Evolutionary conservation across 2,888 invertebrate genomes (phyloP), one percentile per base, ranked within the genome.

Genomic region (Idaea straminata): DNA sequence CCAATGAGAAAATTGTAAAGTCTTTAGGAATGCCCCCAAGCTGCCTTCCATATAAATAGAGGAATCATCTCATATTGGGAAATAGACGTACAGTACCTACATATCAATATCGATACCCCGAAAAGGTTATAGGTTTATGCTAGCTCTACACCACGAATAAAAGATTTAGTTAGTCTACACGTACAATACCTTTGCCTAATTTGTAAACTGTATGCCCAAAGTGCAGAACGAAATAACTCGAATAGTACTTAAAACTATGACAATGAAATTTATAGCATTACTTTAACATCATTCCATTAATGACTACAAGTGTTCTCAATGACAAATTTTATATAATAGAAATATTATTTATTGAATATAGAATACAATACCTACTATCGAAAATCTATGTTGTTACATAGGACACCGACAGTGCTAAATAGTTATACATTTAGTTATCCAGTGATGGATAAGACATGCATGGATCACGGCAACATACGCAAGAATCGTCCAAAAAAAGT

Each of bases 281-380:
- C 84, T 84, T 84, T 85, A 88, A 87, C 86, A 87, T 88, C 80
- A 83, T 87, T 81, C 82, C 84, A 86, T 88, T 87, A 87, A 89
- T 89, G 88, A 88, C 90, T 90, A 91, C 90, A 85, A 86, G 88
- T 88, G 88, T 89, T 89, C 78, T 85, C 88, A 89, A 90, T 89
- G 90, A 91, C 86, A 88, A 89, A 86, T 88, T 91, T 83, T 89
- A 89, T 89, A 88, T 87, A 85, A 91, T 90, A 91, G 90, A 91
- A 91, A 89, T 91, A 91, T 89, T 83, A 87, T 91, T 89, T 87
- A 91, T 91, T 87, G 91, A 91, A 89, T 91, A 91, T 90, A 91
- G 91, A 91, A 90, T 92, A 91, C 88, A 89, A 88, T 91, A 89
- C 25, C 25, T 25, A 25, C 90, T 88, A 91, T 91, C 86, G 89